Base-by-base conservation (phyloP, 2,797 vertebrate genomes). In the Peromyscus attwateri region DNA sequence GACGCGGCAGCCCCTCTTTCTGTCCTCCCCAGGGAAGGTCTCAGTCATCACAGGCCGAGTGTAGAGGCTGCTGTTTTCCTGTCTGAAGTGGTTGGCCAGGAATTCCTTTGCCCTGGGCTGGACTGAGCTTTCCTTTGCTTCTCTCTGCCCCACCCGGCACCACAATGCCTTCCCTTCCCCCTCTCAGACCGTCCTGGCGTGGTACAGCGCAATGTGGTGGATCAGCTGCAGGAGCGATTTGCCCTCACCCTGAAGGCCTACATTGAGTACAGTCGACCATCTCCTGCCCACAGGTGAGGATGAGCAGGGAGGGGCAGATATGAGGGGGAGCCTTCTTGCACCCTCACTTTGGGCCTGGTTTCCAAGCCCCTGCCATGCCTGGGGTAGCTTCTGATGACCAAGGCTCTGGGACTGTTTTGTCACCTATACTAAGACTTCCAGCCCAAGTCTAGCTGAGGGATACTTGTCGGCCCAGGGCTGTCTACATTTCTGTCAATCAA, bases 241-340 rank as follows among this genome's bases (percentile, higher is more conserved):
- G 98, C 99, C 1, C 71, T 98, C 31, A 97, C 98, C 0, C 95
- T 99, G 79, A 97, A 99, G 96, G 98, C 97, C 96, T 98, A 99
- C 98, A 99, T 98, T 0, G 98, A 99, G 79, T 98, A 92, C 89
- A 83, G 1, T 27, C 98, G 98, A 46, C 98, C 98, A 4, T 91
- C 97, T 77, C 96, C 98, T 0, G 93, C 98, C 84, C 96, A 98
- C 88, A 98, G 98, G 99, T 98, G 97, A 75, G 95, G 77, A 75
- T 12, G 6, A 16, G 16, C 43, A 0, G 40, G 31, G 70, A 60
- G n/a, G 37, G 10, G 46, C 40, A 52, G 81, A 13, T 13, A 23
- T 0, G 14, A 21, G 34, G 57, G 23, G 27, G 34, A 37, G 19
- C 27, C 23, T 29, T n/a, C 82, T 6, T 34, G 8, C 0, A 16